phyloP scores from a whole-genome alignment of 1,140 invertebrate species.

The Brachionus koreanus region DNA sequence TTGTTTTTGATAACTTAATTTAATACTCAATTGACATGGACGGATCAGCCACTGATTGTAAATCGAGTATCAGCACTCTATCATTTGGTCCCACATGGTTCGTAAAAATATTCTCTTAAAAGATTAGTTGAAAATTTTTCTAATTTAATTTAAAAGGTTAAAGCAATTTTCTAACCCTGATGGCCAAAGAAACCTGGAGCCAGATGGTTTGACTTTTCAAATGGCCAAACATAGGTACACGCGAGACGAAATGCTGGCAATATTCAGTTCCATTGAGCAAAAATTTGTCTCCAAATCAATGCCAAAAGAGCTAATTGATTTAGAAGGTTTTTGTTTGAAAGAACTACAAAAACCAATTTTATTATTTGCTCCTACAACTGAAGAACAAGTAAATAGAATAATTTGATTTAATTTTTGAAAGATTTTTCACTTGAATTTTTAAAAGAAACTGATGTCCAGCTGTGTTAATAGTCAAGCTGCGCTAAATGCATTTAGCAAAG shows the following conservation, averaged over 20 bases:
- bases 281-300: constrained; percentile 66
- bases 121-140: background rate
- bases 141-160: background rate
- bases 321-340: constrained; percentile 69
- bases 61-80: background rate
- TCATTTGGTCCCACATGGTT: background rate
- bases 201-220: constrained; percentile 50
- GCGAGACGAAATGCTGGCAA: constrained; percentile 78
- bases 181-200: background rate
- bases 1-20: constrained; percentile 5
- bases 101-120: background rate
- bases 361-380: constrained; percentile 71
- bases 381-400: constrained; percentile 67
- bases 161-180: background rate
- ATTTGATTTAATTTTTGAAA: background rate
- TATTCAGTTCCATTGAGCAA: constrained; percentile 63
- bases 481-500: background rate
- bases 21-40: background rate
- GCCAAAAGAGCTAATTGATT: constrained; percentile 62
- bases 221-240: constrained; percentile 74
- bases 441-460: constrained; percentile 27
- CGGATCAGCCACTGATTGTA: background rate
- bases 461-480: constrained; percentile 37
- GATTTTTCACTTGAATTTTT: background rate
- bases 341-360: constrained; percentile 73